A percentile compares a stretch with the other conserved stretches of the same genome.
These are phyloP conservation scores for Tylochromis polylepis DNA, from an alignment of 2,113 vertebrate species.

Conservation along the genomic window DNA sequence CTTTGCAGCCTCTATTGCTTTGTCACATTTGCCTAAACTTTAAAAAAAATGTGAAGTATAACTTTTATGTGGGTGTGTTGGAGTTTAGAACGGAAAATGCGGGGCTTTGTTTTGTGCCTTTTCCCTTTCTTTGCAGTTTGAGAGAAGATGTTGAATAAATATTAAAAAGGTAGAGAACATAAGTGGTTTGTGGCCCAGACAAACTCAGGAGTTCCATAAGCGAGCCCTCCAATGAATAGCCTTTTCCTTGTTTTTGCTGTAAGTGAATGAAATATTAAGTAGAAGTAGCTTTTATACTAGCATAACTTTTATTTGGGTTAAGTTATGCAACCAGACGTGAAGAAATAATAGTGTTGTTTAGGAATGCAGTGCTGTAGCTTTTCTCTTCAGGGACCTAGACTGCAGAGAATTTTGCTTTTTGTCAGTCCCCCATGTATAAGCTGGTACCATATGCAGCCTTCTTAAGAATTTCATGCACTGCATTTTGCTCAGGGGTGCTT, in stretches of 20 bases:
- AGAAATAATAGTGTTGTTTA: slow-evolving; percentile 25
- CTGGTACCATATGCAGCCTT: neutral
- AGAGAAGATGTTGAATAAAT: neutral
- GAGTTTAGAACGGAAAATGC: neutral
- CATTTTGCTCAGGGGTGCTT: slow-evolving; percentile 7
- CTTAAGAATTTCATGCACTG: neutral
- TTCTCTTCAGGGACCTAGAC: neutral
- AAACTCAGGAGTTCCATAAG: neutral
- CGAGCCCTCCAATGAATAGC: neutral
- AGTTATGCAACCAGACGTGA: slow-evolving; percentile 43
- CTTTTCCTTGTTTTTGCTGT: neutral
- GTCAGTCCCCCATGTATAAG: neutral
- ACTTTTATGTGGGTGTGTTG: neutral
- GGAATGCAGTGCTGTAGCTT: slow-evolving; percentile 20
- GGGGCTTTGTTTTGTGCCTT: neutral
- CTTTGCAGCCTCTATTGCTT: neutral
- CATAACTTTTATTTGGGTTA: slow-evolving; percentile 12
- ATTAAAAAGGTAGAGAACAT: neutral
- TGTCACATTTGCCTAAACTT: neutral
- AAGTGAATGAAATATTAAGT: slow-evolving; percentile 56
- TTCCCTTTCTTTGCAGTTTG: neutral
- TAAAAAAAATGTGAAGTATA: neutral
- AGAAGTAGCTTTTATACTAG: slow-evolving; percentile 34
- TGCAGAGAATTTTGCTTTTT: neutral
- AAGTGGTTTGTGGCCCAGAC: neutral